Conservation (phyloP, 2,113 vertebrate species). For the Nerophis lumbriciformis region DNA sequence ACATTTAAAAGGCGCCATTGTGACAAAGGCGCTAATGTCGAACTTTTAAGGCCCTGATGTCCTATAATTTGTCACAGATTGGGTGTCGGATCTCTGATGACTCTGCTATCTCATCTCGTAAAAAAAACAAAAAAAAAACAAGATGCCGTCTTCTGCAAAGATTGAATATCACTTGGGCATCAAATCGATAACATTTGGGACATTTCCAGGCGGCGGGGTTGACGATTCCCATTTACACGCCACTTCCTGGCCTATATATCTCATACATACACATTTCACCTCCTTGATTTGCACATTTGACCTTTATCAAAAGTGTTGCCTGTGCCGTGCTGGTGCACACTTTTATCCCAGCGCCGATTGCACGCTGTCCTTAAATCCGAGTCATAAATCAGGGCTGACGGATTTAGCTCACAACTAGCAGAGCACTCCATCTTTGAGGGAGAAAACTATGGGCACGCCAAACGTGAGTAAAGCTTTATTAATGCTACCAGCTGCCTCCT, state of each 20-base stretch:
- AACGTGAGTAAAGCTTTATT: conserved; percentile 12
- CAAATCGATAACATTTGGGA: conserved; percentile 11
- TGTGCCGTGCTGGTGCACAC: neutral
- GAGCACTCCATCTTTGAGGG: conserved; percentile 14
- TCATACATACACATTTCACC: conserved; percentile 3
- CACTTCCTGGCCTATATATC: neutral
- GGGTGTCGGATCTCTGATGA: conserved; percentile 9
- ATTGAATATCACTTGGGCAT: conserved; percentile 22
- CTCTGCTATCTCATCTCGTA: conserved; percentile 7
- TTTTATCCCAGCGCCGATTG: neutral
- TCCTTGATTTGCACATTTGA: conserved; percentile 10
- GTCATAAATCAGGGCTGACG: conserved; percentile 8
- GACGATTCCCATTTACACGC: conserved; percentile 16
- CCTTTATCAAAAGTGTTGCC: neutral
- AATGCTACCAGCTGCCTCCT: conserved; percentile 16
- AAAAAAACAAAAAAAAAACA: conserved; percentile 4
- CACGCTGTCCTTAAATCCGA: conserved; percentile 2
- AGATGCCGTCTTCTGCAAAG: conserved; percentile 8
- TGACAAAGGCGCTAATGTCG: conserved; percentile 12
- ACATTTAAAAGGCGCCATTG: neutral
- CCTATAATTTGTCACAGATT: conserved; percentile 17
- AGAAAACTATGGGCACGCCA: conserved; percentile 14
- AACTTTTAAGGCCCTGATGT: conserved; percentile 10
- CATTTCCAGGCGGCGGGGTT: neutral
- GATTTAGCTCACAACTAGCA: conserved; percentile 7